Percentiles rank a stretch among this genome's conserved stretches.
Conservation (phyloP, 2,888 invertebrate species). For the Aporophyla nigra region DNA sequence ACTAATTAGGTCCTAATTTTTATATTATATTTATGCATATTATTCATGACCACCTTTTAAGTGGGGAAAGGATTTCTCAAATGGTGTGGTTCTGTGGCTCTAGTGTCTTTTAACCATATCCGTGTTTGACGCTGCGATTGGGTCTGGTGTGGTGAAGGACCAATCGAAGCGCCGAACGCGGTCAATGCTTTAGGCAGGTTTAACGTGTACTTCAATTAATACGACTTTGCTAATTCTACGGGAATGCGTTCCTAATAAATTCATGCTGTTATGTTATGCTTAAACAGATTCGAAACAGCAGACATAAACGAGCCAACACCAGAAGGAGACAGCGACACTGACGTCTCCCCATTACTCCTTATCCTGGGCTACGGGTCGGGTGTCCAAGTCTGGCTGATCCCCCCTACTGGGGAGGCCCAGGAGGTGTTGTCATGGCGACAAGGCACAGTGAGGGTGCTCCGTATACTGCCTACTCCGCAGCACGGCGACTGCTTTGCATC, state of each 20-base stretch:
- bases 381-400: conserved; percentile 95
- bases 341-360: conserved; percentile 95
- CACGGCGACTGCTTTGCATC: conserved; percentile 94
- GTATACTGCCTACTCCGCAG: conserved; percentile 96
- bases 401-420: conserved; percentile 97
- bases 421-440: conserved; percentile 98
- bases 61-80: too few species aligned
- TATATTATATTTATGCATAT: too few species aligned
- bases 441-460: conserved; percentile 95
- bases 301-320: conserved; percentile 95
- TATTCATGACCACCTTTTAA: too few species aligned
- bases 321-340: conserved; percentile 93
- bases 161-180: too few species aligned
- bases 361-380: conserved; percentile 93
- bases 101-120: too few species aligned
- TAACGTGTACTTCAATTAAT: not conserved
- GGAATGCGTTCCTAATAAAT: not conserved
- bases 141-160: too few species aligned
- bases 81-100: too few species aligned
- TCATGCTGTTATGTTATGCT: not conserved
- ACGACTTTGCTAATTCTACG: not conserved
- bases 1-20: too few species aligned
- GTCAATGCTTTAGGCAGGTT: too few species aligned
- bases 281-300: conserved; percentile 95
- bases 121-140: too few species aligned